Evolutionary conservation across 2,797 vertebrate genomes (phyloP).

Genomic region (Apodemus agrarius): DNA sequence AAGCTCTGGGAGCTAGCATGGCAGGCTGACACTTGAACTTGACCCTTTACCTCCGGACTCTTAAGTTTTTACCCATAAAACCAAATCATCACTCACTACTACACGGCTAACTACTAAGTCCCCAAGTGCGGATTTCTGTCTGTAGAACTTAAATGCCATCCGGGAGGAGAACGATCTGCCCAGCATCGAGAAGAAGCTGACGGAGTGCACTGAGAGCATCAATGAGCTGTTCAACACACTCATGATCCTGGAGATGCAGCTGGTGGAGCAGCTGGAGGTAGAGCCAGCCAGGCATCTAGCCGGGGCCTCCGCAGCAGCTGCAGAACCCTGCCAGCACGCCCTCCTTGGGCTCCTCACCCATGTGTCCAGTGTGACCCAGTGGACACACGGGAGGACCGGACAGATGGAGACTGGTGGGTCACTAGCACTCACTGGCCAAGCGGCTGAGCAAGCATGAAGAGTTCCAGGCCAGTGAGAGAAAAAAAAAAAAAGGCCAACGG

Average conservation of each 20-base stretch:
- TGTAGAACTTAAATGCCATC: constrained; percentile 87
- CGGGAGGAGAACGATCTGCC: constrained; percentile 81
- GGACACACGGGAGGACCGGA: background rate
- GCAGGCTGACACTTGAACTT: background rate
- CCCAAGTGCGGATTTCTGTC: constrained; percentile 20
- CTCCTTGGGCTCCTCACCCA: background rate
- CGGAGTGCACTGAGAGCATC: constrained; percentile 84
- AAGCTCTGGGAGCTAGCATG: background rate
- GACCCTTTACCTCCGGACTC: background rate
- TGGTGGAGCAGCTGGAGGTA: constrained; percentile 93
- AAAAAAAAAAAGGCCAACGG: background rate
- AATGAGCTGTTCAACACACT: constrained; percentile 86
- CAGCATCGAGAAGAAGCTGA: constrained; percentile 79
- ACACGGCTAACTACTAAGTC: background rate
- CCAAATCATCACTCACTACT: background rate
- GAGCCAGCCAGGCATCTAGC: background rate
- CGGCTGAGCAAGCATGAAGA: background rate
- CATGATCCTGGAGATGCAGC: constrained; percentile 90
- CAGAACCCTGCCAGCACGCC: background rate
- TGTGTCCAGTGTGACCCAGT: background rate
- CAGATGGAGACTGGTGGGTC: background rate
- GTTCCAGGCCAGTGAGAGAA: background rate
- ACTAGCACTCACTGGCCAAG: background rate
- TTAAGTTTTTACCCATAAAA: constrained; percentile 8
- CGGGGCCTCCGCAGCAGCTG: too few species aligned